These are phyloP conservation scores for Caenorhabditis sp. DNA, from an alignment of 2,888 invertebrate genomes.

Conservation along the genomic window DNA sequence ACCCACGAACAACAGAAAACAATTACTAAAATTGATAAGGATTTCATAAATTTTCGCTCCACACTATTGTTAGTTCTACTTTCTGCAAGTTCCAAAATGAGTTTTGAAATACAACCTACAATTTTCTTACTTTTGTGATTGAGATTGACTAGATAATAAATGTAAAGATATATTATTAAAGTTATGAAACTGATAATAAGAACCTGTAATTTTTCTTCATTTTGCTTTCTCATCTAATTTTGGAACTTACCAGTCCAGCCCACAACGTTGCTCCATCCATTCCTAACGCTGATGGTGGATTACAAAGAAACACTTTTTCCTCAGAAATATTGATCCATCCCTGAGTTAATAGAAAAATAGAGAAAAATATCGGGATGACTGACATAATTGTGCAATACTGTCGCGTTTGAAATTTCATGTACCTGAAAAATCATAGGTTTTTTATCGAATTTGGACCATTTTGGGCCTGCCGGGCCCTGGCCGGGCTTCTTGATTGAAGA, in stretches of 20 bases:
- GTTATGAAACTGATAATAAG: background rate
- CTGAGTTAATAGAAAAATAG: background rate
- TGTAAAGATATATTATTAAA: background rate
- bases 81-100: background rate
- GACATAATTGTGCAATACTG: background rate
- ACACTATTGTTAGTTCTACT: background rate
- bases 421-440: too few species aligned
- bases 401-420: background rate
- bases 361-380: background rate
- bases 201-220: background rate
- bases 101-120: background rate
- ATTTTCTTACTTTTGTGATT: background rate
- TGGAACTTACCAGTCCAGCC: too few species aligned
- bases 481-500: too few species aligned
- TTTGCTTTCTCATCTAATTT: background rate
- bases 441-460: too few species aligned
- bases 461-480: too few species aligned
- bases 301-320: background rate
- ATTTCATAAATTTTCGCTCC: background rate
- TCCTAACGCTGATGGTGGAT: constrained; percentile 1
- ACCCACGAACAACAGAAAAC: constrained; percentile 5
- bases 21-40: background rate
- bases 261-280: background rate
- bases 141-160: background rate
- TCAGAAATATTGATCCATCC: background rate